A percentile compares a stretch with the other conserved stretches of the same genome.
Evolutionary conservation across 2,113 vertebrate genomes (phyloP).

Genomic region (Ascaphus truei): DNA sequence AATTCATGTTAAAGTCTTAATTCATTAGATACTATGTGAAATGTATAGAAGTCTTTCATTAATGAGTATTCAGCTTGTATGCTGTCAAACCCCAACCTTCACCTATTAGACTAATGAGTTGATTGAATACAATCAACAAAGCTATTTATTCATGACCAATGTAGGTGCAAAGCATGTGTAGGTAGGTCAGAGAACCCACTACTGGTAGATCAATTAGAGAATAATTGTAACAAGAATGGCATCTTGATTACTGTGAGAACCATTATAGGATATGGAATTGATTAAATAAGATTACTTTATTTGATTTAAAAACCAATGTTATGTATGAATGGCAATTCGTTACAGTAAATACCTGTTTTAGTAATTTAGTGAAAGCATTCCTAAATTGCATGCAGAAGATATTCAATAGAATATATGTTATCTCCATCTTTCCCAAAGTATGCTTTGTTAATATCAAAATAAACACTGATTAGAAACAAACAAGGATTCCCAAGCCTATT

Average conservation of each 20-base stretch:
- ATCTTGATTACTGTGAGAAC: slow-evolving; percentile 11
- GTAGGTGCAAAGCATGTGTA: slow-evolving; percentile 1
- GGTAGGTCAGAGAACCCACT: neutral
- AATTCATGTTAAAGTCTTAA: too few species aligned
- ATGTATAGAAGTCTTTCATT: neutral
- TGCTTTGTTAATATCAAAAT: too few species aligned
- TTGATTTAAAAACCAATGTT: neutral
- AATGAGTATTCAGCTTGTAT: neutral
- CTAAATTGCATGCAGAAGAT: too few species aligned
- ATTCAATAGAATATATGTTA: too few species aligned
- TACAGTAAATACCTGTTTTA: neutral
- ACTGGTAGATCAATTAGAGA: slow-evolving; percentile 8
- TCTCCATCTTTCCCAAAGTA: too few species aligned
- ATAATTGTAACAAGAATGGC: slow-evolving; percentile 12
- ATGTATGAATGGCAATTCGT: neutral
- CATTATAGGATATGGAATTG: neutral
- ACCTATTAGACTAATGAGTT: slow-evolving; percentile 13
- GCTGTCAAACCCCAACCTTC: slow-evolving; percentile 9
- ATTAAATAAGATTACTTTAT: neutral
- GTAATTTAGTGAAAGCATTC: too few species aligned
- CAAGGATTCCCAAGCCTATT: too few species aligned
- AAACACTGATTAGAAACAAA: too few species aligned
- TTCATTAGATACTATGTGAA: neutral
- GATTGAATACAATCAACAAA: slow-evolving; percentile 14
- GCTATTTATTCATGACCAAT: slow-evolving; percentile 6